Percentiles rank a stretch among this genome's conserved stretches.
These are phyloP conservation scores for Papilio aristodemus DNA, from an alignment of 1,140 invertebrate species.

Conservation along the genomic window DNA sequence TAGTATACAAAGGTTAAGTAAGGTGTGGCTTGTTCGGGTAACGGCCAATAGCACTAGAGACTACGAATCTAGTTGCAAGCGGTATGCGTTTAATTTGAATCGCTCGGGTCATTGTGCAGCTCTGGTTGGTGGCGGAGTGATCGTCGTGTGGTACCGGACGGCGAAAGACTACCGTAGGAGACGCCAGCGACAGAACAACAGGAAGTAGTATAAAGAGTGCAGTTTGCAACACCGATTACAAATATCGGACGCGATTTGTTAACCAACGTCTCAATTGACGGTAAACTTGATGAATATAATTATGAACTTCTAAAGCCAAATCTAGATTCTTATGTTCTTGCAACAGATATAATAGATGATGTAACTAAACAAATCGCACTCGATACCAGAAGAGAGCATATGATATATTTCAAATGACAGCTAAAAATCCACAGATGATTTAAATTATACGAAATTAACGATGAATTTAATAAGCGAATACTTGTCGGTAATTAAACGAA, in stretches of 20 bases:
- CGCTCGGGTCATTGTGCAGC: conserved; percentile 76
- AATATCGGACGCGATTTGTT: conserved; percentile 56
- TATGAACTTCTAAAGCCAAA: not conserved
- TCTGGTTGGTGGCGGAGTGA: conserved; percentile 69
- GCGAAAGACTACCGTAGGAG: conserved; percentile 72
- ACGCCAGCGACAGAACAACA: conserved; percentile 78
- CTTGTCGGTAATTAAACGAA: conserved; percentile 43
- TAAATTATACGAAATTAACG: conserved; percentile 44
- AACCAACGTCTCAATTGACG: not conserved
- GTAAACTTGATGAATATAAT: not conserved
- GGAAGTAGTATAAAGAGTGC: conserved; percentile 79
- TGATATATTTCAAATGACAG: conserved; percentile 71
- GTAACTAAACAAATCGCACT: conserved; percentile 49
- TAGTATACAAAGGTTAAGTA: conserved; percentile 65
- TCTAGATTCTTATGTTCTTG: not conserved
- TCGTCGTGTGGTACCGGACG: conserved; percentile 65
- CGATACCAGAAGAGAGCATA: conserved; percentile 66
- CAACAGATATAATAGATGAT: not conserved
- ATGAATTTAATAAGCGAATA: conserved; percentile 31
- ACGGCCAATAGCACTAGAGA: conserved; percentile 78
- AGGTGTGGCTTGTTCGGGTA: conserved; percentile 74
- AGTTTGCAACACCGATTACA: conserved; percentile 78
- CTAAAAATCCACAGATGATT: conserved; percentile 72
- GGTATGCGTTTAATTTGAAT: conserved; percentile 78
- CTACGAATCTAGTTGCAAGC: conserved; percentile 79